phyloP scores from a whole-genome alignment of 92 coral and sea anemone genomes.

The Actinostola sp. region DNA sequence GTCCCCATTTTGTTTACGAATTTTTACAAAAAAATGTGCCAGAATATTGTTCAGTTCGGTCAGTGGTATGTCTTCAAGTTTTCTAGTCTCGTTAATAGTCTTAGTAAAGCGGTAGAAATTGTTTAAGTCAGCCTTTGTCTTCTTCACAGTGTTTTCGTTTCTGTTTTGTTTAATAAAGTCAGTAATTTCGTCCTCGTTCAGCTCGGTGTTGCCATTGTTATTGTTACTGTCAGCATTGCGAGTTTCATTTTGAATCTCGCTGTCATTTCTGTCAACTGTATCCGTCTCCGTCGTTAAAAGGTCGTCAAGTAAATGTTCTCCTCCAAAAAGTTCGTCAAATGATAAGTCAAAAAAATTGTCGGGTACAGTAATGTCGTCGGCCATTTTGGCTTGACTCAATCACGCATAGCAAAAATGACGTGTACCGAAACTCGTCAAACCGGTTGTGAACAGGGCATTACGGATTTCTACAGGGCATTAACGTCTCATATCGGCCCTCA shows the following conservation, averaged over 20 bases:
- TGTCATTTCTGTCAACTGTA: background rate
- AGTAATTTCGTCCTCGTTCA: background rate
- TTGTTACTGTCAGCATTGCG: too few species aligned
- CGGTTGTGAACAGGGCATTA: too few species aligned
- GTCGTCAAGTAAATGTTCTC: background rate
- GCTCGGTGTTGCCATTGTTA: background rate
- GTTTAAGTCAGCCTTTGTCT: slow-evolving; percentile 23
- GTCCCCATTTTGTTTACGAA: slow-evolving; percentile 32
- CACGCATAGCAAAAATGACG: too few species aligned
- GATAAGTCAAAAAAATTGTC: background rate
- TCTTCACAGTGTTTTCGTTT: background rate
- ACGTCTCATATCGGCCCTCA: too few species aligned
- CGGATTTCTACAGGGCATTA: too few species aligned
- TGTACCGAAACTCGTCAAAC: too few species aligned
- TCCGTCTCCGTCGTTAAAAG: background rate
- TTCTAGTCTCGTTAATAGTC: slow-evolving; percentile 31
- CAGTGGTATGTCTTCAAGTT: slow-evolving; percentile 15
- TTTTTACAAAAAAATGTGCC: slow-evolving; percentile 31
- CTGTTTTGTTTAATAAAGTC: slow-evolving; percentile 4
- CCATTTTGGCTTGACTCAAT: slow-evolving; percentile 15
- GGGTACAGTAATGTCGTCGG: background rate
- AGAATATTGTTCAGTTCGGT: slow-evolving; percentile 30
- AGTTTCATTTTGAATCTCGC: too few species aligned
- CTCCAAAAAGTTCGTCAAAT: background rate
- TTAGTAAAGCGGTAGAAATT: slow-evolving; percentile 25